Evolutionary conservation across 2,888 invertebrate species (phyloP).

Genomic region (Brachylomia viminalis): DNA sequence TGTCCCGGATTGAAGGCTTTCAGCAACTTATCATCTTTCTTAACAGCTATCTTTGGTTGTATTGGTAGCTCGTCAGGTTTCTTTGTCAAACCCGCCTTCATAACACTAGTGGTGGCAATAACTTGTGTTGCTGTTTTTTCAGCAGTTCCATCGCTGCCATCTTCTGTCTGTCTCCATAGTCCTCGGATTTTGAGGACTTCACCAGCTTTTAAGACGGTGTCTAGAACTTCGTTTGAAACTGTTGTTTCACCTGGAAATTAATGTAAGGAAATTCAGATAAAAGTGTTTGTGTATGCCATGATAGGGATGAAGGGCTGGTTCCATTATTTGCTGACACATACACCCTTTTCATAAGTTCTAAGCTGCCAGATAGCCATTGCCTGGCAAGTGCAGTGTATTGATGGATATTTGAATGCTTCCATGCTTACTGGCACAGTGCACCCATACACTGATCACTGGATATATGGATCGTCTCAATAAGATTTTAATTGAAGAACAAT

Average conservation of each 20-base stretch:
- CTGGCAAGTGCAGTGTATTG: background rate
- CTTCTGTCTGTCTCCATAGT: slow-evolving; percentile 93
- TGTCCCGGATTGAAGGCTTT: slow-evolving; percentile 84
- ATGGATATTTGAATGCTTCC: background rate
- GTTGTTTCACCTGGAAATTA: slow-evolving; percentile 92
- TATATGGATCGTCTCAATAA: too few species aligned
- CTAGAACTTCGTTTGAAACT: slow-evolving; percentile 95
- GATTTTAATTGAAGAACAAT: slow-evolving; percentile 5
- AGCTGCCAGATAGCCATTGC: background rate
- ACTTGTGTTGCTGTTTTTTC: slow-evolving; percentile 77
- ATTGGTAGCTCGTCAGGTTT: slow-evolving; percentile 77
- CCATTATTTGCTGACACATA: background rate
- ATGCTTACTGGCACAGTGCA: background rate
- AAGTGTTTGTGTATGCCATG: background rate
- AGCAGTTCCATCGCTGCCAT: slow-evolving; percentile 78
- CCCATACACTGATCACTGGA: background rate
- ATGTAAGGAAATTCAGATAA: background rate
- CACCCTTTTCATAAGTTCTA: background rate
- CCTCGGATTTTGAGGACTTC: slow-evolving; percentile 95
- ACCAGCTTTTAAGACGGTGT: slow-evolving; percentile 95
- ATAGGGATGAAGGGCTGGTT: background rate
- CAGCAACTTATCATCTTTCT: slow-evolving; percentile 88
- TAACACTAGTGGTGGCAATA: slow-evolving; percentile 71
- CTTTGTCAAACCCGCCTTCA: slow-evolving; percentile 77
- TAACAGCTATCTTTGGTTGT: slow-evolving; percentile 83